phyloP scores from a whole-genome alignment of 2,888 invertebrate genomes.

The Leptogaster cylindrica region DNA sequence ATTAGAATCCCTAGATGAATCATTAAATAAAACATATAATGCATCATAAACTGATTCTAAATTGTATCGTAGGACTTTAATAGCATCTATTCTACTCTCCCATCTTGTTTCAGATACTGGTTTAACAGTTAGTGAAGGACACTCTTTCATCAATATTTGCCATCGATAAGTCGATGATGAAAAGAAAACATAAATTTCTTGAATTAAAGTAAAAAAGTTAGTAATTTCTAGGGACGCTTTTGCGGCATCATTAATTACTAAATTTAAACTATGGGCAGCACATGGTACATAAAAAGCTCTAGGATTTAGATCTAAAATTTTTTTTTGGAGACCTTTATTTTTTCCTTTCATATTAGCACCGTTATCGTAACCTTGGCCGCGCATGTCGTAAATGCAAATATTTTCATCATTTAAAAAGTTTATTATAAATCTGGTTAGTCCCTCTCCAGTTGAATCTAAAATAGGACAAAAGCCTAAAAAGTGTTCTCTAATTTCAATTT shows the following conservation, averaged over 20 bases:
- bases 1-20: no score
- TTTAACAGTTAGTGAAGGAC: constrained; percentile 34
- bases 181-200: constrained; percentile 51
- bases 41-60: not conserved
- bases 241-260: constrained; percentile 52
- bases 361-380: constrained; percentile 51
- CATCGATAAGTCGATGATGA: constrained; percentile 49
- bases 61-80: not conserved
- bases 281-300: constrained; percentile 52
- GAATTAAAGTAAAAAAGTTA: constrained; percentile 49
- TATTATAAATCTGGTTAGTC: constrained; percentile 39
- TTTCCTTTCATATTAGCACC: constrained; percentile 52
- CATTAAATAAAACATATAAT: no score
- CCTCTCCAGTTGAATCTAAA: constrained; percentile 13
- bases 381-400: constrained; percentile 43
- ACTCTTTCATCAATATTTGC: constrained; percentile 37
- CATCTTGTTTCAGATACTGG: constrained; percentile 34
- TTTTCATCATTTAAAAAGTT: not conserved
- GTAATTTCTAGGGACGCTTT: constrained; percentile 47
- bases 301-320: constrained; percentile 49
- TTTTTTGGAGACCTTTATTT: constrained; percentile 50
- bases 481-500: constrained; percentile 10
- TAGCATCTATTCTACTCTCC: constrained; percentile 7
- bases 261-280: constrained; percentile 51
- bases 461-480: constrained; percentile 18